These are phyloP conservation scores for Ophion costatus DNA, from an alignment of 2,888 invertebrate genomes.

Conservation along the genomic window DNA sequence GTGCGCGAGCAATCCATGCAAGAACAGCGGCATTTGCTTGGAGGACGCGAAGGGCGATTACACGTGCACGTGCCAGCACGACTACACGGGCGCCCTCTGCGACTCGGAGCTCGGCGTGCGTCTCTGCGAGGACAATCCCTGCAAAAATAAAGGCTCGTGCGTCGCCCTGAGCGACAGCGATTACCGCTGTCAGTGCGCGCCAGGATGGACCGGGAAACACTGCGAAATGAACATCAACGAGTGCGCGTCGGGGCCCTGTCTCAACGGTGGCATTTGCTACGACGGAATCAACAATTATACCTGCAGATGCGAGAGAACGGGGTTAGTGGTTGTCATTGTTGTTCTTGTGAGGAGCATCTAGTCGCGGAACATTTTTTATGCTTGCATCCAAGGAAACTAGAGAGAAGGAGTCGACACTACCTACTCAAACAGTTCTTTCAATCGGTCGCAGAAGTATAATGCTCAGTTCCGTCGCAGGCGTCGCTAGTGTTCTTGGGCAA, in stretches of 20 bases:
- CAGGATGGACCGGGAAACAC: constrained; percentile 88
- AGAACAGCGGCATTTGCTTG: constrained; percentile 89
- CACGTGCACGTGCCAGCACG: constrained; percentile 88
- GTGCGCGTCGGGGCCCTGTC: constrained; percentile 89
- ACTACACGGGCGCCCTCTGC: constrained; percentile 89
- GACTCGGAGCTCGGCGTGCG: constrained; percentile 89
- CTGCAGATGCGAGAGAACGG: constrained; percentile 91
- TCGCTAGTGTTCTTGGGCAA: no score
- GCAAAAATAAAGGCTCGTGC: constrained; percentile 92
- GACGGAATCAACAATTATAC: constrained; percentile 90
- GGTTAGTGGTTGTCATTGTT: constrained; percentile 79
- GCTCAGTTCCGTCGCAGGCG: no score
- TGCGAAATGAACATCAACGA: constrained; percentile 92
- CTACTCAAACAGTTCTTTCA: no score
- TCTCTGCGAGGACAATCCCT: constrained; percentile 90
- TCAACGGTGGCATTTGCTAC: constrained; percentile 89
- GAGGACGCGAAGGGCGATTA: constrained; percentile 89
- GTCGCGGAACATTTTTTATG: neutral
- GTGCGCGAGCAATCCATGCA: constrained; percentile 89
- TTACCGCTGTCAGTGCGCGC: constrained; percentile 82
- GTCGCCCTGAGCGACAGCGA: constrained; percentile 86
- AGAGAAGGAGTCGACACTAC: no score
- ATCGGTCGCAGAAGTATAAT: no score
- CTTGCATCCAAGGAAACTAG: no score
- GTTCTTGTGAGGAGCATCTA: neutral